Evolutionary conservation across 1,140 invertebrate genomes (phyloP), one percentile per base, ranked within the genome.

Genomic region (Pemphigus obesinymphae): DNA sequence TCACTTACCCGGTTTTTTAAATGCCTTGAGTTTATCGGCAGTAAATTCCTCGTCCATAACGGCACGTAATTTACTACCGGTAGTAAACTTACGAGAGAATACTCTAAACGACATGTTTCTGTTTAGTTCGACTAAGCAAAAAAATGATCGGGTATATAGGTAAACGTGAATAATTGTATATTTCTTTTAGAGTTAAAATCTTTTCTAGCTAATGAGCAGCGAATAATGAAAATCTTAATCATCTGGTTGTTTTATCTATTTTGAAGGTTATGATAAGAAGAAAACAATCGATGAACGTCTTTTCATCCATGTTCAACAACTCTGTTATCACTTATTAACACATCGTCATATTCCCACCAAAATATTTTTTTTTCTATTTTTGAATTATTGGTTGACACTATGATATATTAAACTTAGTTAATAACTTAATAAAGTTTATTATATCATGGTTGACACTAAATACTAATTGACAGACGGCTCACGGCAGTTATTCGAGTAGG

Each of bases 241-340:
- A 72, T 72, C 43, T 72, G 68, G 5, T 29, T 17, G 13, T 70
- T 23, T 40, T 40, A 72, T 48, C 40, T 43, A 45, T 45, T 45
- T 78, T 58, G 53, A 78, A 78, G 75, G 75, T 78, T 78, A 78
- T 58, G 75, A 78, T 78, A 78, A 78, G 53, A 72, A 72, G 0
- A 10, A 29, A 72, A 48, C 2, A 20, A 75, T 37, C 48, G 72
- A 23, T 53, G 73, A 73, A 31, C 11, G 11, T 15, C 1, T n/a
- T 26, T 10, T 63, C 66, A 68, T 1, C 34, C 34, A 68, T 68
- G 34, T 68, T 8, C 26, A 23, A 26, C 10, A 40, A n/a, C n/a
- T n/a, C 26, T 17, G 20, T 53, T 76, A 76, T 76, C 73, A 76
- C n/a, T n/a, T n/a, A n/a, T n/a, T n/a, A n/a, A n/a, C n/a, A n/a